Evolutionary conservation across 2,113 vertebrate species (phyloP), one percentile per base, ranked within the genome.

Genomic region (Hoplias malabaricus): DNA sequence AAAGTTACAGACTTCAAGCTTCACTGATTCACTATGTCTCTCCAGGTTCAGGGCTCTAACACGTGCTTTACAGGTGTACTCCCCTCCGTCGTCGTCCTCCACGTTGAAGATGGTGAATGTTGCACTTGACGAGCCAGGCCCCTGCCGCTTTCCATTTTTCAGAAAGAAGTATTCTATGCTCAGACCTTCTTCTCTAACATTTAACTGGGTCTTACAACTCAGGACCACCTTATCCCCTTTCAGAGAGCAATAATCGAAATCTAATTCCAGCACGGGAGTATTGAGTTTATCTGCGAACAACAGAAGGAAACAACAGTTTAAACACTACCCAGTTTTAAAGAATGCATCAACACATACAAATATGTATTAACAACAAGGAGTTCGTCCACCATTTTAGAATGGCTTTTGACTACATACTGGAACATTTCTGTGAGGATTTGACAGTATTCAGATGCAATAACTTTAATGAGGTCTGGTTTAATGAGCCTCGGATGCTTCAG

Each of bases 1-100:
- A n/a, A n/a, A n/a, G 12, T 11, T 16, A 16, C 2, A 0, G 31
- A 77, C n/a, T 21, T 14, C 4, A 12, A 82, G 36, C 6, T 25
- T 1, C 10, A 72, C 8, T 16, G 10, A 0, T 0, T 88, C 43
- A 77, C 90, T 91, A 75, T 7, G 54, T 42, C 14, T 87, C 5
- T 2, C 13, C 11, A 89, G 2, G 16, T 1, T 36, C 76, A 91
- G 62, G 48, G 13, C 2, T n/a, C 80, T 83, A 19, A 91, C 87
- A 21, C 13, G 80, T 46, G 43, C 88, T 59, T 40, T 89, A 79
- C 92, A 93, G 75, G 33, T 76, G 80, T 90, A 92, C 8, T 2
- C 1, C 9, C 88, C 90, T 2, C 71, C 48, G 25, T 29, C 36
- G n/a, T 0, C 9, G 13, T 0, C 19, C 21, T 69, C 54, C 13